phyloP scores from a whole-genome alignment of 1,140 invertebrate genomes.

The Nixonia krombeini region DNA sequence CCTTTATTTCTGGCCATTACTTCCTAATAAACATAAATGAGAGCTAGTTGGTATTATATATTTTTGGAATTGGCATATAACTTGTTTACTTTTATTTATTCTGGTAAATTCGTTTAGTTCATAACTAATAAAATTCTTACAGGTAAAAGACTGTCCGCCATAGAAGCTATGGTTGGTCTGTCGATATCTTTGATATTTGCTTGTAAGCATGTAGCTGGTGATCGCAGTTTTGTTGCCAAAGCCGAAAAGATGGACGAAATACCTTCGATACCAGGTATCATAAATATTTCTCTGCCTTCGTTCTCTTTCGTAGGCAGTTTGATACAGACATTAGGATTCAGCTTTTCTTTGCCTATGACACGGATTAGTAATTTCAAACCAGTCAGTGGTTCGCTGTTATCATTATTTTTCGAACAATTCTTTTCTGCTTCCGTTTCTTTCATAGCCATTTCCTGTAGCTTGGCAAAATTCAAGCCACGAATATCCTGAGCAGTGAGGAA shows the following conservation, averaged over 20 bases:
- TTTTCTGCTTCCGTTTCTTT: slow-evolving; percentile 45
- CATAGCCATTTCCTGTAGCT: slow-evolving; percentile 70
- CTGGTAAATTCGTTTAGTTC: slow-evolving; percentile 64
- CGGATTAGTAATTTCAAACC: slow-evolving; percentile 62
- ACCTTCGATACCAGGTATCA: slow-evolving; percentile 81
- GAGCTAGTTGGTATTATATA: no score
- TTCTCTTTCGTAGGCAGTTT: slow-evolving; percentile 55
- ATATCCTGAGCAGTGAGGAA: slow-evolving; percentile 81
- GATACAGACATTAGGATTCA: slow-evolving; percentile 49
- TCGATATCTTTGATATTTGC: slow-evolving; percentile 47
- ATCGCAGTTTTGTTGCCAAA: slow-evolving; percentile 70
- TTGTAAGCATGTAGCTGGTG: slow-evolving; percentile 77
- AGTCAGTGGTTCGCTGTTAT: slow-evolving; percentile 12
- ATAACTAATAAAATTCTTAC: slow-evolving; percentile 64
- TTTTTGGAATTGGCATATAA: slow-evolving; percentile 18
- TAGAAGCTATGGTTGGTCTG: slow-evolving; percentile 42
- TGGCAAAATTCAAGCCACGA: slow-evolving; percentile 73
- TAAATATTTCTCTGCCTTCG: slow-evolving; percentile 70
- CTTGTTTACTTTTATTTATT: slow-evolving; percentile 39
- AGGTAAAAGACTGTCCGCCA: slow-evolving; percentile 62
- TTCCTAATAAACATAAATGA: slow-evolving; percentile 11
- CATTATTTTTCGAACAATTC: slow-evolving; percentile 12
- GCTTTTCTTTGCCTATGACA: slow-evolving; percentile 47
- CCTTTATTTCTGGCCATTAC: slow-evolving; percentile 19
- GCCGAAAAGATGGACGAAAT: slow-evolving; percentile 70